Evolutionary conservation across 2,113 vertebrate species (phyloP).

Genomic region (Hymenochirus boettgeri): DNA sequence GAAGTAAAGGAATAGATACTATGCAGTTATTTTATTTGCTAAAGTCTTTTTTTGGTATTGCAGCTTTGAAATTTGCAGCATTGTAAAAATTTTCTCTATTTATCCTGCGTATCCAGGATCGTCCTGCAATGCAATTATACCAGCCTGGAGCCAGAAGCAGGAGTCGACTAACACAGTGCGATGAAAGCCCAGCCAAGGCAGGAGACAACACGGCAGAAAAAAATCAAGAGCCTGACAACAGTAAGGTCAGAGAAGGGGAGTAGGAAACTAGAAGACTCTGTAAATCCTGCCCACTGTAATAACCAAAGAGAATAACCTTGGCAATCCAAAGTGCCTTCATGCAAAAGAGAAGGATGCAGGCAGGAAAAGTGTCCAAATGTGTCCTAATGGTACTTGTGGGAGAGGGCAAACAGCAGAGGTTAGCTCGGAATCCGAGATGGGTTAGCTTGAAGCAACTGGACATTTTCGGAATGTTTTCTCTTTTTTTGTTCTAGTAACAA

Average conservation of each 20-base stretch:
- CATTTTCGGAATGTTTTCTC: conserved; percentile 53
- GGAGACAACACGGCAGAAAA: conserved; percentile 63
- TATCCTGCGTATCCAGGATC: conserved; percentile 69
- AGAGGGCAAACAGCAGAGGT: conserved; percentile 48
- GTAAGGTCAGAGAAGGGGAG: conserved; percentile 72
- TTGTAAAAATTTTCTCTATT: not conserved
- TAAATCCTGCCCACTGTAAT: conserved; percentile 65
- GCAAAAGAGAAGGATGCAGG: conserved; percentile 58
- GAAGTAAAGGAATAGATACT: too few species aligned
- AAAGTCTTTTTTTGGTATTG: not conserved
- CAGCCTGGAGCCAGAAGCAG: conserved; percentile 89
- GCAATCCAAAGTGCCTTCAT: conserved; percentile 84
- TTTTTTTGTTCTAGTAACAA: conserved; percentile 50
- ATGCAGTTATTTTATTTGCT: too few species aligned
- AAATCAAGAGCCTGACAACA: conserved; percentile 73
- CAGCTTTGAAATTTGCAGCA: not conserved
- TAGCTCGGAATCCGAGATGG: conserved; percentile 55
- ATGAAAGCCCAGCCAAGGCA: conserved; percentile 60
- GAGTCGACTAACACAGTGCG: conserved; percentile 60
- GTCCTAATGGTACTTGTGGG: conserved; percentile 51
- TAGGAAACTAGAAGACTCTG: conserved; percentile 60
- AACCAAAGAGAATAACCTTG: conserved; percentile 77
- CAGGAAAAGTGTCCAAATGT: conserved; percentile 51
- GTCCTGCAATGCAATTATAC: conserved; percentile 94
- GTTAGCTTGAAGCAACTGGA: conserved; percentile 49